These are phyloP conservation scores for Apodemia mormo DNA, from an alignment of 2,888 invertebrate species.

Conservation along the genomic window DNA sequence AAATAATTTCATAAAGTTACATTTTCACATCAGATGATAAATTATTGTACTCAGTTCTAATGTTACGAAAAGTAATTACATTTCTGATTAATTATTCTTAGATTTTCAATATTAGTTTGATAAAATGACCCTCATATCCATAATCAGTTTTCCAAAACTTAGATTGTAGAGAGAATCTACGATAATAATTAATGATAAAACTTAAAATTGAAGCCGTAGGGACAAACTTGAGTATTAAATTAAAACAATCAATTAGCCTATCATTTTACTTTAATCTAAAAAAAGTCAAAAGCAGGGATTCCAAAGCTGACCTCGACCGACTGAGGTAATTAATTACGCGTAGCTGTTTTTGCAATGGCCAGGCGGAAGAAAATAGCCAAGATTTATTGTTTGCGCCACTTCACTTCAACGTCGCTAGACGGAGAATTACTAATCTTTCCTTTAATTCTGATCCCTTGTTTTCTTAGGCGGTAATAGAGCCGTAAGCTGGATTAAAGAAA, in stretches of 20 bases:
- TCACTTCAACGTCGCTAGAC: slow-evolving; percentile 53
- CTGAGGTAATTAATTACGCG: slow-evolving; percentile 73
- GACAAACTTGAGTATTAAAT: slow-evolving; percentile 23
- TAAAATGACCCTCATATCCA: background rate
- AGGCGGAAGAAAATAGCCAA: slow-evolving; percentile 51
- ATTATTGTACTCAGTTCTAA: too few relatives aligned
- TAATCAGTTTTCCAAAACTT: background rate
- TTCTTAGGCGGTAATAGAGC: slow-evolving; percentile 30
- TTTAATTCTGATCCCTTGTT: slow-evolving; percentile 37
- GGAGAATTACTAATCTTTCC: slow-evolving; percentile 38
- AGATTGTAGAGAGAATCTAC: background rate
- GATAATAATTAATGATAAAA: slow-evolving; percentile 2
- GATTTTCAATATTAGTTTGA: background rate
- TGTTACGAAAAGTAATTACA: too few relatives aligned
- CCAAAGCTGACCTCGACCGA: slow-evolving; percentile 59
- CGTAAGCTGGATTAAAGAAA: slow-evolving; percentile 31
- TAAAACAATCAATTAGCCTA: slow-evolving; percentile 31
- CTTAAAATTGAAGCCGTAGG: background rate
- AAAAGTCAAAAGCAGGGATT: slow-evolving; percentile 74
- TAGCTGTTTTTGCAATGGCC: slow-evolving; percentile 67
- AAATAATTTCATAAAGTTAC: too few relatives aligned
- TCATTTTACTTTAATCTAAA: slow-evolving; percentile 40
- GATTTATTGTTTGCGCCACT: slow-evolving; percentile 69
- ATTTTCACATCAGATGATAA: too few relatives aligned
- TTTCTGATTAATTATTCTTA: background rate